These are phyloP conservation scores for Leptoteleia sp. DNA, from an alignment of 1,140 invertebrate genomes.

Conservation along the genomic window DNA sequence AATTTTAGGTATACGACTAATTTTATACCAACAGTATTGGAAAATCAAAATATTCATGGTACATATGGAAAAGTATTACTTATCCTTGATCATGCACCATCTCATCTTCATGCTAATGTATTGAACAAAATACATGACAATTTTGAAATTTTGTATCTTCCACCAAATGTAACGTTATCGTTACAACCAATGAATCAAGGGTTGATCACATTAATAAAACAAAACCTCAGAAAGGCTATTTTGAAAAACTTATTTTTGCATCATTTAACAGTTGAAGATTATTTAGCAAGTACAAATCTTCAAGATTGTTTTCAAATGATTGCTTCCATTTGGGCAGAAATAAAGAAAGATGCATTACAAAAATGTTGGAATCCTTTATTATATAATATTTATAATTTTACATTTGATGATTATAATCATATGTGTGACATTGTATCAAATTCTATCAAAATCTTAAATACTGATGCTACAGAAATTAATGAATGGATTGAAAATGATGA, in stretches of 20 bases:
- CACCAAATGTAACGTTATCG: conserved; percentile 14
- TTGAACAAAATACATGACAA: conserved; percentile 22
- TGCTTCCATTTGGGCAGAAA: conserved; percentile 7
- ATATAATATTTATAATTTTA: background rate
- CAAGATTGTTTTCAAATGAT: conserved; percentile 12
- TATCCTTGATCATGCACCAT: conserved; percentile 27
- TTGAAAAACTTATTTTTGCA: conserved; percentile 25
- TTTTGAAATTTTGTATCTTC: conserved; percentile 37
- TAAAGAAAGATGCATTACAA: background rate
- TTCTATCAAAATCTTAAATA: background rate
- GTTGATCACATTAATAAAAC: conserved; percentile 11
- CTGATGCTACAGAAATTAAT: background rate
- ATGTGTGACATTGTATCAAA: background rate
- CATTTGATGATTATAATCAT: background rate
- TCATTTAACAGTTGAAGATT: conserved; percentile 6
- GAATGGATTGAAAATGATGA: background rate
- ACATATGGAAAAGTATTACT: conserved; percentile 28
- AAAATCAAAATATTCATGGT: conserved; percentile 7
- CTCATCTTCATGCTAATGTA: conserved; percentile 9
- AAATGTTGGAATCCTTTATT: conserved; percentile 18
- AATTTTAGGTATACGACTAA: conserved; percentile 19
- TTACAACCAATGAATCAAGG: conserved; percentile 33
- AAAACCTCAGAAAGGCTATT: conserved; percentile 17
- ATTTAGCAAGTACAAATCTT: conserved; percentile 14
- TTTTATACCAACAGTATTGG: conserved; percentile 19